Conservation (phyloP, 1,140 invertebrate species). For the Caenorhabditis inopinata region DNA sequence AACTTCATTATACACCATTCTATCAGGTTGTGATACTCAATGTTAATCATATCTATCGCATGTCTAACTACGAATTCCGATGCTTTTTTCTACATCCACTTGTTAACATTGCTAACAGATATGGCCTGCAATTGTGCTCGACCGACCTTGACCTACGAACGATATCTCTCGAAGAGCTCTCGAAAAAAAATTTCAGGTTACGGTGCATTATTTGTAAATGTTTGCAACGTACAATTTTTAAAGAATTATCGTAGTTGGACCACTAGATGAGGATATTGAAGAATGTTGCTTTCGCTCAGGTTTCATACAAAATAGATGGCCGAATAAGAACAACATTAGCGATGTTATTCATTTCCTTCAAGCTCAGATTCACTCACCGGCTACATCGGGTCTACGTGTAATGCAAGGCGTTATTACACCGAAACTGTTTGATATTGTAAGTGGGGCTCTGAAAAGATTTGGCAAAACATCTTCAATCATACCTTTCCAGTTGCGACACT, state of each 20-base stretch:
- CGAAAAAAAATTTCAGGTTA: not conserved
- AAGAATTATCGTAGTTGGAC: not conserved
- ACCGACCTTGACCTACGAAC: not conserved
- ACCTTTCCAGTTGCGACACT: not conserved
- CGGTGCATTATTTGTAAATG: too few species aligned
- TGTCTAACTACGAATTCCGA: not conserved
- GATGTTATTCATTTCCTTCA: not conserved
- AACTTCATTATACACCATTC: too few species aligned
- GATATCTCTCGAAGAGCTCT: not conserved
- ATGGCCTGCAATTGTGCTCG: not conserved
- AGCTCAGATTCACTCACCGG: not conserved
- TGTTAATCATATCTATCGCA: not conserved
- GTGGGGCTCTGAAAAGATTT: too few species aligned
- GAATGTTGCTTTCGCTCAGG: not conserved
- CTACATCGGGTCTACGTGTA: not conserved
- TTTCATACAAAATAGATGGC: too few species aligned
- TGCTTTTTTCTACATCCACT: not conserved
- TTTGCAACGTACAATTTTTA: too few species aligned
- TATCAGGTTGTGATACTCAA: not conserved
- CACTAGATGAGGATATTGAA: not conserved
- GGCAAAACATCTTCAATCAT: not conserved
- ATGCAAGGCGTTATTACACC: not conserved
- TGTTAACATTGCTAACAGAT: not conserved
- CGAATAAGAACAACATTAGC: not conserved
- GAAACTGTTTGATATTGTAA: not conserved